Base-by-base conservation (phyloP, 37 sponge, comb jelly and placozoan species). In the Oscarella lobularis region DNA sequence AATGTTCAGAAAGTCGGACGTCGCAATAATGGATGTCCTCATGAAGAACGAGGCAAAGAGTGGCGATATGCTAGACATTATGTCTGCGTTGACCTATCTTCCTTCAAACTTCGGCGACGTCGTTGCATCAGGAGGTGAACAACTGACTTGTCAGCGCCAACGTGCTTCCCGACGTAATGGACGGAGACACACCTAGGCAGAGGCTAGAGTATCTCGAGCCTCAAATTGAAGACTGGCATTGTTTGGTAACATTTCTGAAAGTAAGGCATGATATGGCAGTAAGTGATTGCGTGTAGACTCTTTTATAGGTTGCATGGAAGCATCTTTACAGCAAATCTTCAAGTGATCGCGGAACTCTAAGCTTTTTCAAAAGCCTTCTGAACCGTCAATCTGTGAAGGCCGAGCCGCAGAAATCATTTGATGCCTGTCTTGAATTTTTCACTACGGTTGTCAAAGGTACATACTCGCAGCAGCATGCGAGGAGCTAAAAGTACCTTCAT, bases 51-150 rank as follows among this genome's bases (percentile, higher is more conserved):
- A 48, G 20, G 60, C 60, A 48, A 20, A 48, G 60, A 48, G 60
- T 48, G 20, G 20, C 14, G 60, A 48, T 20, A 48, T 48, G 60
- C 60, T 48, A 48, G 60, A 48, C 60, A 48, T 48, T 48, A 48
- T 48, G 60, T 9, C 9, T 9, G 20, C 60, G 9, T n/a, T n/a
- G n/a, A n/a, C n/a, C n/a, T n/a, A n/a, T n/a, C 9, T 48, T 9
- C 60, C 9, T 48, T 9, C 14, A 20, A 27, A 48, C 60, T 48
- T 48, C 14, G 60, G 60, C 9, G 60, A 48, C 9, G n/a, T n/a
- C n/a, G n/a, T n/a, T n/a, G n/a, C n/a, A n/a, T 80, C 81, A 35
- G 81, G 81, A 0, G 75, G 81, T 0, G 81, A 80, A 31, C 81
- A 80, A 5, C 75, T 80, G 6, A 80, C 81, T 3, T 80, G 75